Percentiles rank a stretch among this genome's conserved stretches.
Evolutionary conservation across 2,888 invertebrate species (phyloP).

Genomic region (Epiblema foenella): DNA sequence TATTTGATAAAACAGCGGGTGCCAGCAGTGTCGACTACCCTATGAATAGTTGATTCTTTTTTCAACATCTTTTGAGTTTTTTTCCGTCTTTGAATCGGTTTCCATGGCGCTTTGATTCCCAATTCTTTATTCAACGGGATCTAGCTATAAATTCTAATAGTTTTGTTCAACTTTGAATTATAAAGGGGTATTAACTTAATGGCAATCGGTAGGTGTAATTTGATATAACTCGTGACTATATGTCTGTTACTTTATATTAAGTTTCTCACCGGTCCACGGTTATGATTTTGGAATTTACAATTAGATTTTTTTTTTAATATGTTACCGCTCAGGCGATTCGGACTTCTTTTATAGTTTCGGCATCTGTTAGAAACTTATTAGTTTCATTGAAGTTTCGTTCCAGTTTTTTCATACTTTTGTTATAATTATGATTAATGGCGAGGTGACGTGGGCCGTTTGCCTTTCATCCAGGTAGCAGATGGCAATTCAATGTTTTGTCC

Average conservation of each 20-base stretch:
- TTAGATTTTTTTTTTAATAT: conserved; percentile 42
- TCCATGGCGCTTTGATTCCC: conserved; percentile 80
- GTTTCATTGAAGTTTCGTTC: conserved; percentile 53
- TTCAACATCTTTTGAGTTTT: conserved; percentile 72
- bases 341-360: conserved; percentile 49
- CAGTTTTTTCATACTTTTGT: conserved; percentile 57
- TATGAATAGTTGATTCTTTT: conserved; percentile 76
- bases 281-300: conserved; percentile 49
- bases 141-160: conserved; percentile 76
- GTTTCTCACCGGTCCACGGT: conserved; percentile 53
- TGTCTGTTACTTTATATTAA: conserved; percentile 69
- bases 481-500: conserved; percentile 51
- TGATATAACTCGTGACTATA: conserved; percentile 72
- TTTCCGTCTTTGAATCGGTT: conserved; percentile 71
- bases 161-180: conserved; percentile 82
- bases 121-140: conserved; percentile 81
- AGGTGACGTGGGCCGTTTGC: conserved; percentile 64
- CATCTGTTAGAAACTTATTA: conserved; percentile 50
- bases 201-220: conserved; percentile 83
- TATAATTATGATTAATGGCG: conserved; percentile 68
- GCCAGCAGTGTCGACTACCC: conserved; percentile 63
- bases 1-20: conserved; percentile 83
- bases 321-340: conserved; percentile 39
- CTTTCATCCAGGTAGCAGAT: conserved; percentile 60
- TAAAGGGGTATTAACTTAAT: conserved; percentile 82